These are phyloP conservation scores for Myiotriccus ornatus DNA, from an alignment of 2,797 vertebrate species.

Conservation along the genomic window DNA sequence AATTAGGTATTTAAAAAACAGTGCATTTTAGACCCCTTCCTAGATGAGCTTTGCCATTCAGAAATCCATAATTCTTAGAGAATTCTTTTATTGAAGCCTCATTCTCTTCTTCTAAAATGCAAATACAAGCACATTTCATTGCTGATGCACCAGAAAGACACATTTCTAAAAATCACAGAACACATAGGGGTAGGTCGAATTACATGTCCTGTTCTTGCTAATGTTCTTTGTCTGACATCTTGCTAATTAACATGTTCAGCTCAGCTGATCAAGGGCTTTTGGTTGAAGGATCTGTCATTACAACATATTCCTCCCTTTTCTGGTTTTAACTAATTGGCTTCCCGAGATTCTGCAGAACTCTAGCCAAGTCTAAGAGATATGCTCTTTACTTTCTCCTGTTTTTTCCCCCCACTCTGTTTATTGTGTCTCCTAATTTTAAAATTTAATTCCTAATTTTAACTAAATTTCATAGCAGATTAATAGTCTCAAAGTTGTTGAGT, in stretches of 20 bases:
- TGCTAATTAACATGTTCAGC: neutral
- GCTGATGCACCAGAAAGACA: neutral
- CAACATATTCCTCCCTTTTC: neutral
- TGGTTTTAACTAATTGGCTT: neutral
- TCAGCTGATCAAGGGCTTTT: neutral
- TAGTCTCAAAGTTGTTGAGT: neutral
- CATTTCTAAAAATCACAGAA: neutral
- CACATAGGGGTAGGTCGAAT: neutral
- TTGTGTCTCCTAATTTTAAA: neutral
- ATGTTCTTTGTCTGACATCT: neutral
- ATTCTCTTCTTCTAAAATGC: neutral
- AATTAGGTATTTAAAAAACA: neutral
- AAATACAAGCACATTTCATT: neutral
- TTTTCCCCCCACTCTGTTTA: neutral
- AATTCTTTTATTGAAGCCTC: neutral
- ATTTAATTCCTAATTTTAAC: neutral
- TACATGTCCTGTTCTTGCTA: neutral
- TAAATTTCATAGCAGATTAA: neutral
- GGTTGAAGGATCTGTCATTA: neutral
- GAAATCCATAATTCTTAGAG: neutral
- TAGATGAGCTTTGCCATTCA: neutral
- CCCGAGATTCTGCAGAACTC: neutral
- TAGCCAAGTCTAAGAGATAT: neutral
- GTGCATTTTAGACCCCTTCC: neutral
- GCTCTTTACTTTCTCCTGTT: neutral